Evolutionary conservation across 1,140 invertebrate genomes (phyloP), one percentile per base, ranked within the genome.

Genomic region (Aethina tumida): DNA sequence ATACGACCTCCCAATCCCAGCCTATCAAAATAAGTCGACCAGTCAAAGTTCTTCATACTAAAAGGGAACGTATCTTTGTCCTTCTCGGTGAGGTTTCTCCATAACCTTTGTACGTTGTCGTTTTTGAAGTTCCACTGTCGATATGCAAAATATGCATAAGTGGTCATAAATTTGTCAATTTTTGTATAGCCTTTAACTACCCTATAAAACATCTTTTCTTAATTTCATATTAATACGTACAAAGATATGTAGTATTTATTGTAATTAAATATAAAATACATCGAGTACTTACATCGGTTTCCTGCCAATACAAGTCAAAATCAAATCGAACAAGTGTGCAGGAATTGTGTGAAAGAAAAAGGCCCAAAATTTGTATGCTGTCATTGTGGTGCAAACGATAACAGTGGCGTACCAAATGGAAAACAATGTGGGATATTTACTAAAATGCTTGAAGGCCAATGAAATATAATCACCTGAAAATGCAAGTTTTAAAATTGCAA

Each of bases 181-280:
- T 81, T 83, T 13, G 68, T 67, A 49, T 87, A 86, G n/a, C 83
- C 74, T 55, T 77, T 75, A 14, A 77, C 68, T 65, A 86, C 69
- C 60, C 83, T 87, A 58, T 13, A 65, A 66, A 32, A n/a, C n/a
- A n/a, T n/a, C n/a, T n/a, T n/a, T n/a, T n/a, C n/a, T n/a, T n/a
- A n/a, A n/a, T n/a, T n/a, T n/a, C n/a, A n/a, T n/a, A n/a, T n/a
- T n/a, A n/a, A n/a, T n/a, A n/a, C n/a, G n/a, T n/a, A n/a, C n/a
- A n/a, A n/a, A n/a, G n/a, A n/a, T n/a, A n/a, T n/a, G n/a, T n/a
- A n/a, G n/a, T n/a, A n/a, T n/a, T n/a, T n/a, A n/a, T n/a, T n/a
- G n/a, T n/a, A n/a, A n/a, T n/a, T n/a, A n/a, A n/a, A n/a, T n/a
- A n/a, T n/a, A n/a, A n/a, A n/a, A n/a, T n/a, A n/a, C n/a, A n/a